Percentiles rank a stretch among this genome's conserved stretches.
phyloP scores from a whole-genome alignment of 1,140 invertebrate genomes.

The Chrysomallon squamiferum region DNA sequence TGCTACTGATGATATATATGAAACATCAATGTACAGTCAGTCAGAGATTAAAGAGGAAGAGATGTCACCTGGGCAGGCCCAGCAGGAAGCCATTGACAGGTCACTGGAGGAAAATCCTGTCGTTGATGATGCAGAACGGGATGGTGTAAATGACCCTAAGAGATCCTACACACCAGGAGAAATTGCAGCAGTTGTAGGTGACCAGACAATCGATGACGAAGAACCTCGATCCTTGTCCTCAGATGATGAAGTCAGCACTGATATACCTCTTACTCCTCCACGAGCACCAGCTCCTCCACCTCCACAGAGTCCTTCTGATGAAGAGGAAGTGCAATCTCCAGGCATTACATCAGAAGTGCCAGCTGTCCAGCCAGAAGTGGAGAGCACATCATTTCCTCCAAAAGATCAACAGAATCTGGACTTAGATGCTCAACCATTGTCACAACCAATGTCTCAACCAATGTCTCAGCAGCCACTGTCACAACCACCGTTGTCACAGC shows the following conservation, averaged over 20 bases:
- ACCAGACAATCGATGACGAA: constrained; percentile 10
- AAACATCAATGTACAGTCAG: neutral
- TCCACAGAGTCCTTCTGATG: constrained; percentile 26
- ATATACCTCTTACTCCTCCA: constrained; percentile 30
- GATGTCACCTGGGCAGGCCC: constrained; percentile 1
- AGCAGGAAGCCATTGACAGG: constrained; percentile 2
- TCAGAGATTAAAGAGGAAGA: neutral
- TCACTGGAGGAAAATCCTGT: constrained; percentile 3
- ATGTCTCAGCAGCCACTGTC: constrained; percentile 7
- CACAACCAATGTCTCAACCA: neutral
- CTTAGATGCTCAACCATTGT: constrained; percentile 7
- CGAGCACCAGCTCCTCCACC: constrained; percentile 34
- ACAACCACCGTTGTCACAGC: constrained; percentile 3
- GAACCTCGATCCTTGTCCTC: constrained; percentile 12
- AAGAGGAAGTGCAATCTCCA: constrained; percentile 19
- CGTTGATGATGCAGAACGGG: neutral
- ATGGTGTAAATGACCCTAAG: neutral
- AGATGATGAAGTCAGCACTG: constrained; percentile 28
- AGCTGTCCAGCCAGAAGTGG: neutral
- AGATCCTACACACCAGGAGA: constrained; percentile 4
- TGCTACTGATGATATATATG: neutral
- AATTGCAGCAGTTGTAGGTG: constrained; percentile 15
- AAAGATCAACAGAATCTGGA: neutral
- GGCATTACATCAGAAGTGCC: too few relatives aligned
- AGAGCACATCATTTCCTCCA: neutral